phyloP scores from a whole-genome alignment of 1,140 invertebrate species.

The Drosophila elegans region DNA sequence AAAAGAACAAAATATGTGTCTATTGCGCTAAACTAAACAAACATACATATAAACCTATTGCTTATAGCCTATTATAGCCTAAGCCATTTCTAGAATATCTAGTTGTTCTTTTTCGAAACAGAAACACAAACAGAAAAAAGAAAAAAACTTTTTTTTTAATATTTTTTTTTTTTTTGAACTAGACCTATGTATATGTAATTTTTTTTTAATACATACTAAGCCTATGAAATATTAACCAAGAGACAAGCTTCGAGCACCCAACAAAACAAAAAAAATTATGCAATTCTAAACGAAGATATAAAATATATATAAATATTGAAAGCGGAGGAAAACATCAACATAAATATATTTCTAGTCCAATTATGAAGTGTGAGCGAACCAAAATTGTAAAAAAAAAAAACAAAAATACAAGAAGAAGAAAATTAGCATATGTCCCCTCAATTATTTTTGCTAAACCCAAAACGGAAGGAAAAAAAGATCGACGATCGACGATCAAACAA shows the following conservation, averaged over 20 bases:
- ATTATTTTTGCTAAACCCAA: conserved; percentile 54
- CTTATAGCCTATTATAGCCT: conserved; percentile 35
- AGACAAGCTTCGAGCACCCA: conserved; percentile 51
- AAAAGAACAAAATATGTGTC: conserved; percentile 13
- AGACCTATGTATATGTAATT: conserved; percentile 61
- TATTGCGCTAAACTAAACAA: conserved; percentile 9
- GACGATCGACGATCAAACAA: not conserved
- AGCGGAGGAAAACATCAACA: conserved; percentile 16
- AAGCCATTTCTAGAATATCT: conserved; percentile 33
- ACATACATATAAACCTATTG: conserved; percentile 17
- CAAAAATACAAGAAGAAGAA: conserved; percentile 61
- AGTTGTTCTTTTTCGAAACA: not conserved
- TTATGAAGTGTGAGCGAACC: conserved; percentile 61
- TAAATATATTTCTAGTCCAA: conserved; percentile 77
- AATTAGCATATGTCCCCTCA: conserved; percentile 28
- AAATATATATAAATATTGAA: conserved; percentile 29
- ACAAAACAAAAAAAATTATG: conserved; percentile 34
- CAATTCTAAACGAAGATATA: conserved; percentile 25
- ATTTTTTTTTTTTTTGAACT: conserved; percentile 30
- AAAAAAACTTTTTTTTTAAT: conserved; percentile 24
- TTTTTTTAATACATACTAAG: conserved; percentile 33
- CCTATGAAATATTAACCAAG: conserved; percentile 43
- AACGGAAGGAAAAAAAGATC: not conserved
- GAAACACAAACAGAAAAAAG: not conserved
- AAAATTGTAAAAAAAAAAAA: conserved; percentile 60